phyloP scores from a whole-genome alignment of 2,113 vertebrate species.

The Alligator mississippiensis region DNA sequence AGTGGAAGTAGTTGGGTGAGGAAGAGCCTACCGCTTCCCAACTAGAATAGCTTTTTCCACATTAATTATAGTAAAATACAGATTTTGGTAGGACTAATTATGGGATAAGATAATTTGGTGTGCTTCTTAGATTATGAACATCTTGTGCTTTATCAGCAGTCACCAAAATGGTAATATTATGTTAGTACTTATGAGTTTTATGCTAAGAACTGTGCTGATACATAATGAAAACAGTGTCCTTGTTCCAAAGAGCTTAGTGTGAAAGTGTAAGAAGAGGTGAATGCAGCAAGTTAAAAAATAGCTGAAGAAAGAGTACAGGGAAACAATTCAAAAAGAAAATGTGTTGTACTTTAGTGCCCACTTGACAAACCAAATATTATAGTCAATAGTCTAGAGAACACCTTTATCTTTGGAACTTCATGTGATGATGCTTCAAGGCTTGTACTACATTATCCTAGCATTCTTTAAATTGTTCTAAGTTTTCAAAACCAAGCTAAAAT shows the following conservation, averaged over 20 bases:
- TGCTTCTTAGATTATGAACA: fast-evolving
- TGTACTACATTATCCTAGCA: not conserved
- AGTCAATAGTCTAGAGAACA: not conserved
- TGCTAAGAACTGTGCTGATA: fast-evolving
- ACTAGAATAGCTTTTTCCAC: not conserved
- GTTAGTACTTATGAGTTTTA: not conserved
- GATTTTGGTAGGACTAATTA: not conserved
- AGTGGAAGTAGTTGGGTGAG: not conserved
- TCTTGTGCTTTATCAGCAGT: not conserved
- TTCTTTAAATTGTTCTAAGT: slow-evolving; percentile 18
- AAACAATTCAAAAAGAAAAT: not conserved
- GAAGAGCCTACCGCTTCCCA: not conserved
- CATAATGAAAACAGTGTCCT: fast-evolving
- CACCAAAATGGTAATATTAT: not conserved
- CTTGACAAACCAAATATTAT: fast-evolving
- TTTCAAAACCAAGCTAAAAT: not conserved
- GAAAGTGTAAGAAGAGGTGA: not conserved
- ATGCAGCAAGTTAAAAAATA: not conserved
- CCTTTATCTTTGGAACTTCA: not conserved
- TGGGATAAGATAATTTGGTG: not conserved
- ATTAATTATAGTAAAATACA: not conserved
- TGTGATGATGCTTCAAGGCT: not conserved
- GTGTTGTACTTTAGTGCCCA: not conserved
- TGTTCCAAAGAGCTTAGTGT: not conserved
- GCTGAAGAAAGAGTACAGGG: not conserved